A percentile compares a stretch with the other conserved stretches of the same genome.
These are phyloP conservation scores for Chinchilla lanigera DNA, from an alignment of 2,113 vertebrate genomes.

Conservation along the genomic window DNA sequence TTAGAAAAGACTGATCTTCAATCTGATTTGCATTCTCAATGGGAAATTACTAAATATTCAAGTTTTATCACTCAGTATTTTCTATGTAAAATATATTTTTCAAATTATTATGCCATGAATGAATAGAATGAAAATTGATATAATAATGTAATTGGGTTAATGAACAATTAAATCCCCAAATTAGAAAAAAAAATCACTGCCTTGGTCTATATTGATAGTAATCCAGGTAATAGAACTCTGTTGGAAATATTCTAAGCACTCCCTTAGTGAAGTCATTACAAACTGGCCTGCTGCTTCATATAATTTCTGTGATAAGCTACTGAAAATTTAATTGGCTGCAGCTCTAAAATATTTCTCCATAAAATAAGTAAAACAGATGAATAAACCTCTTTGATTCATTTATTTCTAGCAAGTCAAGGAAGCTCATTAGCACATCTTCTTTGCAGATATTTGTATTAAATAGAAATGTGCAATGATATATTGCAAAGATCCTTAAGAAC, in stretches of 20 bases:
- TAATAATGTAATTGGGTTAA: constrained; percentile 84
- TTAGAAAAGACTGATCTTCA: not conserved
- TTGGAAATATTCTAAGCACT: constrained; percentile 84
- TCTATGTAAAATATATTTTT: constrained; percentile 65
- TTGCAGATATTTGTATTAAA: constrained; percentile 76
- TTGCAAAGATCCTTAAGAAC: constrained; percentile 66
- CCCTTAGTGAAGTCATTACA: constrained; percentile 85
- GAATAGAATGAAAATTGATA: constrained; percentile 82
- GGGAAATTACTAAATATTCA: constrained; percentile 10
- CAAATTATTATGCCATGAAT: constrained; percentile 70
- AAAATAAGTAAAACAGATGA: constrained; percentile 82
- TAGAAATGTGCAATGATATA: constrained; percentile 72
- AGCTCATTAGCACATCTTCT: constrained; percentile 77
- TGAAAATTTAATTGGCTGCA: constrained; percentile 87
- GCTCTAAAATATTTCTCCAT: constrained; percentile 82
- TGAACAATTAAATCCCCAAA: constrained; percentile 83
- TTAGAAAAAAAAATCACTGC: constrained; percentile 82
- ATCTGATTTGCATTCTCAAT: not conserved
- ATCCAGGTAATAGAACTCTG: constrained; percentile 84
- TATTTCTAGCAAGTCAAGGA: constrained; percentile 83
- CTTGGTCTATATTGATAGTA: constrained; percentile 81
- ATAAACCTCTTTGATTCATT: constrained; percentile 80
- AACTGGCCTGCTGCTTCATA: constrained; percentile 85
- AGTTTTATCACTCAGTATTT: constrained; percentile 25
- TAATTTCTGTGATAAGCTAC: constrained; percentile 88